These are phyloP conservation scores for Coleophora deauratella DNA, from an alignment of 2,888 invertebrate genomes.

Conservation along the genomic window DNA sequence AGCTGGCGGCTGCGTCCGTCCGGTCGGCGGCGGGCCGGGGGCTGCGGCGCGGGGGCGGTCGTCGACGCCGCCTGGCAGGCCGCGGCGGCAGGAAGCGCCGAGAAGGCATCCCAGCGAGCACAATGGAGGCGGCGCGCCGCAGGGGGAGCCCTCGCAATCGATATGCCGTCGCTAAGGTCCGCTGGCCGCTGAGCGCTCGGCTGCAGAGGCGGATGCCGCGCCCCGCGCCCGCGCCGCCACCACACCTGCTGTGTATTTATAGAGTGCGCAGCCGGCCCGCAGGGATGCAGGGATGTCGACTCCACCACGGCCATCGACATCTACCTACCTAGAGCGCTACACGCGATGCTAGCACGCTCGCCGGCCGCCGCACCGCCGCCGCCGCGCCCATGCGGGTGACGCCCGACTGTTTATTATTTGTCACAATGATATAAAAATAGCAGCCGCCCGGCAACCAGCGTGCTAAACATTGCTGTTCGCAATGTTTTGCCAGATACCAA, in stretches of 20 bases:
- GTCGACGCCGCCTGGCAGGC: constrained; percentile 44
- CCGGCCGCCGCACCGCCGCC: constrained; percentile 24
- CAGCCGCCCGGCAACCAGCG: constrained; percentile 33
- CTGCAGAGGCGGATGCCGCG: constrained; percentile 68
- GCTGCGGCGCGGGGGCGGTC: constrained; percentile 31
- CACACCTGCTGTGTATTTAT: constrained; percentile 73
- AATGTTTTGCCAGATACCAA: constrained; percentile 10
- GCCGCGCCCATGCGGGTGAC: constrained; percentile 36
- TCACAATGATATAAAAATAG: constrained; percentile 59
- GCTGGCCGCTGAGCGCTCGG: constrained; percentile 69
- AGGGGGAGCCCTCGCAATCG: constrained; percentile 75
- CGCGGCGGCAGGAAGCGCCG: constrained; percentile 65
- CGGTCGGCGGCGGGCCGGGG: constrained; percentile 28
- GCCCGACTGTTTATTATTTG: constrained; percentile 46
- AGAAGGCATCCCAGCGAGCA: constrained; percentile 69
- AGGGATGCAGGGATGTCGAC: constrained; percentile 67
- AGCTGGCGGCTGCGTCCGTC: constrained; percentile 57
- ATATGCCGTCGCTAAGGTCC: constrained; percentile 75
- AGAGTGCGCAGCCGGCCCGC: constrained; percentile 57
- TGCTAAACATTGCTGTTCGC: constrained; percentile 22
- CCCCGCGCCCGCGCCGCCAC: constrained; percentile 47
- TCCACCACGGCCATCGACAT: constrained; percentile 47
- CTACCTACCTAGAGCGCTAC: constrained; percentile 34
- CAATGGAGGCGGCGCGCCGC: constrained; percentile 69
- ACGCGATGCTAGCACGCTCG: constrained; percentile 33